Conservation (phyloP, 2,797 vertebrate genomes). For the Sebastes ruberrimus region DNA sequence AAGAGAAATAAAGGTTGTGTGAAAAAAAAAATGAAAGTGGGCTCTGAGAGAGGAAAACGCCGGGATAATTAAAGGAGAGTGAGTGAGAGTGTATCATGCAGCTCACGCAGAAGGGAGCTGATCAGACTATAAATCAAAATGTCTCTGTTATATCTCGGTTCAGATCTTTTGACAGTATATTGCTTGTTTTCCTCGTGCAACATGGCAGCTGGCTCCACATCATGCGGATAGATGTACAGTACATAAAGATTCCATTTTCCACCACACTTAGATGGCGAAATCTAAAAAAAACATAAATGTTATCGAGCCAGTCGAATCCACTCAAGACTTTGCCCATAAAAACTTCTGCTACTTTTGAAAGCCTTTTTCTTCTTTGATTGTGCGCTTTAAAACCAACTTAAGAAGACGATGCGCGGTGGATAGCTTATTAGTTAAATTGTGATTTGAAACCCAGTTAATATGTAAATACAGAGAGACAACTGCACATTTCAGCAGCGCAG, state of each 20-base stretch:
- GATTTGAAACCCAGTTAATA: constrained; percentile 41
- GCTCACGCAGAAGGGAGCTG: constrained; percentile 60
- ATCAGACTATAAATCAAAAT: constrained; percentile 80
- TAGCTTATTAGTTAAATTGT: constrained; percentile 18
- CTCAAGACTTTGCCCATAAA: constrained; percentile 10
- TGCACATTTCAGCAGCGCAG: constrained; percentile 27
- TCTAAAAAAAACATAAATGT: constrained; percentile 36
- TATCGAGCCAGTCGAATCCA: constrained; percentile 17
- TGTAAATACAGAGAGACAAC: constrained; percentile 37
- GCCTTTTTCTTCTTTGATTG: constrained; percentile 20
- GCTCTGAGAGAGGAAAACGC: constrained; percentile 12
- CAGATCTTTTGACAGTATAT: constrained; percentile 77
- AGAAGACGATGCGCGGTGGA: neutral
- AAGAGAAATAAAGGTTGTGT: neutral
- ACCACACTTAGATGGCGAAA: constrained; percentile 43
- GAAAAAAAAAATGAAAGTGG: constrained; percentile 10
- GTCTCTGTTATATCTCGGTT: constrained; percentile 65
- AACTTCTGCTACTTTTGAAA: constrained; percentile 23
- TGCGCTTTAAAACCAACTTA: constrained; percentile 15
- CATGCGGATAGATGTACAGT: constrained; percentile 57
- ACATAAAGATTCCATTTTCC: constrained; percentile 61
- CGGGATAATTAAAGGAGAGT: constrained; percentile 48
- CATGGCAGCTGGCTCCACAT: constrained; percentile 69
- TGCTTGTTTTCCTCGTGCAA: constrained; percentile 65
- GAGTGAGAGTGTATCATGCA: constrained; percentile 39